A percentile compares a stretch with the other conserved stretches of the same genome.
Conservation (phyloP, 2,797 vertebrate genomes). For the Hydrophis major region DNA sequence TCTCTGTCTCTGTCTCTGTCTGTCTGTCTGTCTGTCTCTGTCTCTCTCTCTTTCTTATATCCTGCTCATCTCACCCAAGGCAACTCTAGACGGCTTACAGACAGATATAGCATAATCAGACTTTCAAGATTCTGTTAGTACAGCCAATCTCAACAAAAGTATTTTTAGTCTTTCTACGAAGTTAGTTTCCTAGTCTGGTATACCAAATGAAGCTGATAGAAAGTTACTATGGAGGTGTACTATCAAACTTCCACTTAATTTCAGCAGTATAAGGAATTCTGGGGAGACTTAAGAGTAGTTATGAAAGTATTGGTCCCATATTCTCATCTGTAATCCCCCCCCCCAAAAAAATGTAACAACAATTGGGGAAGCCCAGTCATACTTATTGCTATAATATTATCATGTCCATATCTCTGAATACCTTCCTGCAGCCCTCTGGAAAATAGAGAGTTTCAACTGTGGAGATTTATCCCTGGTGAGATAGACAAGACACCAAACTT, state of each 20-base stretch:
- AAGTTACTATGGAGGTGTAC: not conserved
- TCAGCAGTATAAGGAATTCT: not conserved
- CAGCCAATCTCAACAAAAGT: not conserved
- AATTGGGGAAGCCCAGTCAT: not conserved
- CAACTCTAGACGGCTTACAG: too few species aligned
- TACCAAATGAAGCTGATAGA: not conserved
- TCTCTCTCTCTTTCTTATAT: too few species aligned
- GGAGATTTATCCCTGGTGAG: not conserved
- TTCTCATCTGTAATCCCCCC: not conserved
- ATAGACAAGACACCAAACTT: not conserved
- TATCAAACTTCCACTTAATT: not conserved
- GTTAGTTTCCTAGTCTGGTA: not conserved
- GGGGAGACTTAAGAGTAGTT: not conserved
- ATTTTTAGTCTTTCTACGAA: not conserved
- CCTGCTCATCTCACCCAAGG: too few species aligned
- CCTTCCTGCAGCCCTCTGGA: not conserved
- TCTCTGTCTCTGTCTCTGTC: fast-evolving
- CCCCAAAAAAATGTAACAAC: not conserved
- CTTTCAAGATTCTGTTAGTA: not conserved
- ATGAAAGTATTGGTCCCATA: not conserved
- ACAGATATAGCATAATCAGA: not conserved
- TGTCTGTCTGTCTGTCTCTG: too few species aligned
- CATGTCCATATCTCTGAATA: not conserved
- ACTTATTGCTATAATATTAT: not conserved
- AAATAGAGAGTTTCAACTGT: not conserved